Evolutionary conservation across 2,888 invertebrate genomes (phyloP), one percentile per base, ranked within the genome.

Genomic region (Apocheima hispidaria): DNA sequence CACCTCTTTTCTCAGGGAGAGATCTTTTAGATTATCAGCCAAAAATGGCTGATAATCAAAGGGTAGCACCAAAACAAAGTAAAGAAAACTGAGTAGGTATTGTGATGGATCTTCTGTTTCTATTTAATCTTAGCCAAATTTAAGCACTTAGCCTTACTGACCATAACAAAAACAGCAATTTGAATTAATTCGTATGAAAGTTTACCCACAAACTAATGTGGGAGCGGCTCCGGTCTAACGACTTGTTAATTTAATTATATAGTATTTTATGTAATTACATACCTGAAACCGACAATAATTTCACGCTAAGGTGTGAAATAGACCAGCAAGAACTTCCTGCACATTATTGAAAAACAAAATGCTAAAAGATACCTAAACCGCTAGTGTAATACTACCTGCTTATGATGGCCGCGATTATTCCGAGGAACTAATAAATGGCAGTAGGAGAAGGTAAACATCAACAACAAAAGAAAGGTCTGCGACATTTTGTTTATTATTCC

Each of bases 161-260:
- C 55, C 60, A 52, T 41, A 56, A 46, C 60, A 60, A 64, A 65
- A 69, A 69, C 54, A 36, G 43, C 55, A 57, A 60, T 61, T 59
- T 57, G 56, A 61, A 66, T 65, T 55, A 55, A 65, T 69, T 53
- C 51, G 35, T 60, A 61, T 53, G 66, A 69, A 69, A 69, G 66
- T 67, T 65, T 60, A 66, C 50, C 30, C 57, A 63, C 61, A 55
- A 50, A 62, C 55, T 56, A 57, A 58, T 57, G 65, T 63, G 65
- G 51, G 60, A 65, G 50, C 53, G 65, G 67, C 69, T 53, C 44
- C 41, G 51, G 69, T 26, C 56, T 28, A 41, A 21, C 41, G 44
- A 63, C 52, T 30, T 9, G 20, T 56, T 55, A 60, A 59, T 60
- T 63, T 66, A 65, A 65, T 63, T 63, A 63, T 50, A 57, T 55